These are phyloP conservation scores for Apis cerana DNA, from an alignment of 1,140 invertebrate genomes.

Conservation along the genomic window DNA sequence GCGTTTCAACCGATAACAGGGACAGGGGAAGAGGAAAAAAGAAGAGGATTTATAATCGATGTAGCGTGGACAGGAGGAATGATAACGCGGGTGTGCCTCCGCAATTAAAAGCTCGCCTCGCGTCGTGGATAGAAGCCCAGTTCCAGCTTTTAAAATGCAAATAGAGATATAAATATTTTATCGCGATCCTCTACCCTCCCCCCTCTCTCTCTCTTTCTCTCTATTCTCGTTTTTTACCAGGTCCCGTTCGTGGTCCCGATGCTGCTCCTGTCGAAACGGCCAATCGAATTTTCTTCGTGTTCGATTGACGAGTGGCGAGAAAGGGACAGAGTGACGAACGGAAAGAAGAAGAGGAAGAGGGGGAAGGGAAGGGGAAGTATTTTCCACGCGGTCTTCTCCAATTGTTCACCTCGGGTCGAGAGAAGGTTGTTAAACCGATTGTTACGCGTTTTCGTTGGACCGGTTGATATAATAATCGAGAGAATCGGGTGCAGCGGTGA, in stretches of 20 bases:
- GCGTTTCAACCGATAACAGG: conserved; percentile 25
- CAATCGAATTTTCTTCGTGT: conserved; percentile 57
- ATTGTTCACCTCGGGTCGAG: conserved; percentile 10
- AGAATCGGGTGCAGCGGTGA: no score
- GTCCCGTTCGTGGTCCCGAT: conserved; percentile 19
- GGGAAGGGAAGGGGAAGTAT: neutral
- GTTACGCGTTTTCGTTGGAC: conserved; percentile 23
- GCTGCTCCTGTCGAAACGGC: conserved; percentile 6
- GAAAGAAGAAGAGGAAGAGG: neutral
- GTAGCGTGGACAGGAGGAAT: conserved; percentile 33
- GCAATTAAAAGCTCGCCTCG: conserved; percentile 44
- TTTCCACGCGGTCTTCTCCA: conserved; percentile 12
- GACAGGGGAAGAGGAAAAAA: neutral
- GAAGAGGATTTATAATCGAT: conserved; percentile 66
- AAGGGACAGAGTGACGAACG: conserved; percentile 43
- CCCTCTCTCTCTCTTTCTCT: neutral
- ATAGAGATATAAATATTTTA: conserved; percentile 75
- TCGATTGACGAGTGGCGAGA: conserved; percentile 32
- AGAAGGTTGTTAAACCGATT: conserved; percentile 17
- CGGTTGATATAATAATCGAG: conserved; percentile 27
- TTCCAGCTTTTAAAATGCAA: conserved; percentile 72
- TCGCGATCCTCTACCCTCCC: conserved; percentile 59
- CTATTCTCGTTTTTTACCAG: conserved; percentile 37
- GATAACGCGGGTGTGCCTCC: conserved; percentile 37
- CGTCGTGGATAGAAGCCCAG: conserved; percentile 48